Base-by-base conservation (phyloP, 2,113 vertebrate genomes). In the Tragulus kanchil region DNA sequence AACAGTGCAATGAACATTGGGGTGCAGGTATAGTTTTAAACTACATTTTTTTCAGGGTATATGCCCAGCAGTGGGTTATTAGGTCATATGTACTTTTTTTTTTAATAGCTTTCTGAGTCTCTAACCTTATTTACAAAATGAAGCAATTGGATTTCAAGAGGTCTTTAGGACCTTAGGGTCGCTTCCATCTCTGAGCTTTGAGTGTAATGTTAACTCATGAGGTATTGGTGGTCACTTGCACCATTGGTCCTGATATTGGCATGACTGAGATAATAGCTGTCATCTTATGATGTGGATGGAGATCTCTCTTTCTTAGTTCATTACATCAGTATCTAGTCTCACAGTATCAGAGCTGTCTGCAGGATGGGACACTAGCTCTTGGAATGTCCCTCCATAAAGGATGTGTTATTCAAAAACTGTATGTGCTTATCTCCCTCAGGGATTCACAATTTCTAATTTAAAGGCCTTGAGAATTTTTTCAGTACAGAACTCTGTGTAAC, bases 381-480 rank as follows among this genome's bases (percentile, higher is more conserved):
- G 4, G 23, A 14, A n/a, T 82, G 5, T 7, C 79, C 42, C 36
- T 78, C 19, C 7, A 21, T 31, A 26, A 88, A 42, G 10, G 16
- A 77, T 13, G 65, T 17, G 28, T 73, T 73, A 62, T 89, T 67
- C 42, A 15, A 93, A 89, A 92, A 56, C 73, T 67, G 2, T 28
- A 54, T 42, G 28, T 11, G 62, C n/a, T 2, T 31, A 0, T 65
- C 15, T n/a, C 8, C 25, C 23, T 56, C 0, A 1, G 45, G 26
- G 12, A 69, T 82, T 93, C 36, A 42, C 17, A 73, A 0, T 4
- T 58, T 14, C 54, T 25, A 94, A 73, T 73, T 56, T 65, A 65
- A 95, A 97, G 56, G 8, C 42, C 69, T 8, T 65, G 65, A 86
- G 59, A 67, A 54, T 26, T 64, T 78, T 79, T 42, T 48, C 8